phyloP scores from a whole-genome alignment of 1,140 invertebrate genomes.

The Hestina assimilis region DNA sequence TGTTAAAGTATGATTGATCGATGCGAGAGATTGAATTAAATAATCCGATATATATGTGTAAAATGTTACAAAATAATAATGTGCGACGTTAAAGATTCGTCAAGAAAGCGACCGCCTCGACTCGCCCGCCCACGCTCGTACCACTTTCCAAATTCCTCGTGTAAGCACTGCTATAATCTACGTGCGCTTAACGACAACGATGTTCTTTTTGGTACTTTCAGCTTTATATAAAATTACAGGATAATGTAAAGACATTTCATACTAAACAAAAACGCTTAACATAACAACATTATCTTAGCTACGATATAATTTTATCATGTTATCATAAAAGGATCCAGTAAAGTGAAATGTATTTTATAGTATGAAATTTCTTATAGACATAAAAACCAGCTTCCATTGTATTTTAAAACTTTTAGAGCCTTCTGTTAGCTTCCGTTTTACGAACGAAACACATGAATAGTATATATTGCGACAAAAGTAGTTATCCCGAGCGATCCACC shows the following conservation, averaged over 20 bases:
- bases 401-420: slow-evolving; percentile 22
- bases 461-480: slow-evolving; percentile 50
- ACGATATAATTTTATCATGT: too few relatives aligned
- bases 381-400: slow-evolving; percentile 8
- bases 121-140: slow-evolving; percentile 69
- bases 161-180: slow-evolving; percentile 64
- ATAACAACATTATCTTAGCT: too few relatives aligned
- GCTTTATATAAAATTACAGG: slow-evolving; percentile 4
- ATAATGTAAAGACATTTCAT: neutral
- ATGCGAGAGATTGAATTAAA: slow-evolving; percentile 30
- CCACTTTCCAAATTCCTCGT: slow-evolving; percentile 74
- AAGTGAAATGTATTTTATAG: too few relatives aligned
- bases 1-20: slow-evolving; percentile 24
- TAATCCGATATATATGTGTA: slow-evolving; percentile 46
- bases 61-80: slow-evolving; percentile 67
- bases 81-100: slow-evolving; percentile 67
- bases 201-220: slow-evolving; percentile 20
- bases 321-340: too few relatives aligned
- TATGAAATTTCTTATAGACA: slow-evolving; percentile 3
- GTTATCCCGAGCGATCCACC: slow-evolving; percentile 45
- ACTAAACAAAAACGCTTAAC: neutral
- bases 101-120: slow-evolving; percentile 55
- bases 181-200: slow-evolving; percentile 14
- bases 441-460: slow-evolving; percentile 38
- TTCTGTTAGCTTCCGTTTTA: slow-evolving; percentile 28